Evolutionary conservation across 2,113 vertebrate species (phyloP).

Genomic region (Centropus unirufus): DNA sequence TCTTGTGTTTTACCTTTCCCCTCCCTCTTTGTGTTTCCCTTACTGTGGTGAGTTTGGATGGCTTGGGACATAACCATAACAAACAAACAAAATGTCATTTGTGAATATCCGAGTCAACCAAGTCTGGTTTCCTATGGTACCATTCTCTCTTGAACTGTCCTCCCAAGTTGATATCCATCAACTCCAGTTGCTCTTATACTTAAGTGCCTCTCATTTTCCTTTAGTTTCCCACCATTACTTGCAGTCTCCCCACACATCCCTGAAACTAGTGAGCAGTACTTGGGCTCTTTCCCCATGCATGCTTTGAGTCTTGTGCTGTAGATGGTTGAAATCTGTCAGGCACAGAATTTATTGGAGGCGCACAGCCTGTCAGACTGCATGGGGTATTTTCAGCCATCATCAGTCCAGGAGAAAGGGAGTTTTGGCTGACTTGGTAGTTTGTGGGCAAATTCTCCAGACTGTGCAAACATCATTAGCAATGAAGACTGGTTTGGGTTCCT

Average conservation of each 20-base stretch:
- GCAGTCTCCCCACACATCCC: background rate
- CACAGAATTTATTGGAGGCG: background rate
- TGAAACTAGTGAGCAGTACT: background rate
- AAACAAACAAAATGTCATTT: background rate
- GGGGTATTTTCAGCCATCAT: background rate
- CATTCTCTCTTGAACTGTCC: background rate
- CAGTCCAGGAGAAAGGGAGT: background rate
- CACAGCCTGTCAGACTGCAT: background rate
- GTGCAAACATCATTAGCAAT: background rate
- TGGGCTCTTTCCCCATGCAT: background rate
- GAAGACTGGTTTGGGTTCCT: background rate
- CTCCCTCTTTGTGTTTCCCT: background rate
- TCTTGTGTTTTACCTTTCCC: background rate
- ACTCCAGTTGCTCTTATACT: background rate
- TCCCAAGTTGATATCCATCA: background rate
- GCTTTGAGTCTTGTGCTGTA: background rate
- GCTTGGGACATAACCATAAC: background rate
- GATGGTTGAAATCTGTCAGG: background rate
- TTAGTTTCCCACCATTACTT: background rate
- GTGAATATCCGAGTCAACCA: background rate
- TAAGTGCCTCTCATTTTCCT: background rate
- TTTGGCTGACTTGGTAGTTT: background rate
- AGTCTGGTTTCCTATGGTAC: background rate
- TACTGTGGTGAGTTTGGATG: background rate
- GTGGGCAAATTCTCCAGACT: background rate